Evolutionary conservation across 1,140 invertebrate species (phyloP), one percentile per base, ranked within the genome.

Genomic region (Pogonomyrmex californicus): DNA sequence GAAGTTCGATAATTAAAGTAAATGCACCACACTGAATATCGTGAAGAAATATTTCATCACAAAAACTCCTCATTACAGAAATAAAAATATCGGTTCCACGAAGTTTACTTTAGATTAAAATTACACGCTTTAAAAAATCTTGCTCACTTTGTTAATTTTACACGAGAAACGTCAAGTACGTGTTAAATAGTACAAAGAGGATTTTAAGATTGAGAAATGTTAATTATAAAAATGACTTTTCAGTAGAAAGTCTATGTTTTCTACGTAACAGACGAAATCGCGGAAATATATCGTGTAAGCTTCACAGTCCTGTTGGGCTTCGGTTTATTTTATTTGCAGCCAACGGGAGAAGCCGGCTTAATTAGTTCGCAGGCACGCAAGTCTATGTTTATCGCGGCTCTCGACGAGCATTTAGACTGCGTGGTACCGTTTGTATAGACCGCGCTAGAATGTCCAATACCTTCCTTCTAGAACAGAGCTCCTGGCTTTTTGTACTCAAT

Each of bases 341-440:
- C 54, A 51, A 63, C 82, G 44, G 7, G 41, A 65, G 82, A 44
- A 85, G 58, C 33, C 56, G 14, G 12, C 56, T 85, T 78, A 85
- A 85, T 85, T 85, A 85, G 82, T 85, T 77, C 73, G 58, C 68
- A 30, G 71, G 23, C 82, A 85, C 56, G 58, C 58, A 30, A 56
- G 62, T 65, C 82, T 85, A 51, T 76, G 82, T 77, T 77, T 85
- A 65, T 63, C 73, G 17, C 79, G 4, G n/a, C 38, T 60, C 51
- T 82, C 38, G 38, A 1, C 41, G 54, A 47, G 79, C 66, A 44
- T 73, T 73, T 60, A 73, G 66, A 73, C 54, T 36, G 66, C 79
- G 44, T 54, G 33, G 47, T 71, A 44, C 33, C 44, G 44, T 82
- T 78, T 78, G 47, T 54, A 70, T 44, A 82, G 12, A 17, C 51